Percentiles rank a stretch among this genome's conserved stretches.
phyloP scores from a whole-genome alignment of 2,113 vertebrate genomes.

The Ctenomys sociabilis region DNA sequence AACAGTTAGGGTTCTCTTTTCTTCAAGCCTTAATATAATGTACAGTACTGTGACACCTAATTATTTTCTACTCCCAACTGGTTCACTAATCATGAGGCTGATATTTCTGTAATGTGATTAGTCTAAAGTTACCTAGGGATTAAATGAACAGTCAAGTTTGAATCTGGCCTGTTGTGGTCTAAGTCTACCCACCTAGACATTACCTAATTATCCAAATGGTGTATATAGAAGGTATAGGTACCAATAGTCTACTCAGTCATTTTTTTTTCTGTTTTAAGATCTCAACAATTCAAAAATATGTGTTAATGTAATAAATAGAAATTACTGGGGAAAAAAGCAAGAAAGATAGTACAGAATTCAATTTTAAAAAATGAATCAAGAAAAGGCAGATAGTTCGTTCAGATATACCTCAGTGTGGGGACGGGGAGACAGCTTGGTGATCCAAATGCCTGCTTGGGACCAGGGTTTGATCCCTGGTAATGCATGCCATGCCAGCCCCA shows the following conservation, averaged over 20 bases:
- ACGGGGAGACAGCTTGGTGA: too few species aligned
- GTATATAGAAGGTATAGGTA: background rate
- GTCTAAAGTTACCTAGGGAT: background rate
- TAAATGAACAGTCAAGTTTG: background rate
- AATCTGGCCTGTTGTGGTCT: background rate
- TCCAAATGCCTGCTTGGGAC: too few species aligned
- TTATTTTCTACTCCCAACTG: background rate
- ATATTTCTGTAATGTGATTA: background rate
- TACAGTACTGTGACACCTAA: background rate
- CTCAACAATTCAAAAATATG: background rate
- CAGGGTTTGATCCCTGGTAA: too few species aligned
- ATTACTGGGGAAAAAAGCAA: background rate
- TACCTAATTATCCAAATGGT: background rate
- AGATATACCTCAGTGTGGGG: too few species aligned
- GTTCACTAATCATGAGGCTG: background rate
- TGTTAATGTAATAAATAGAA: background rate
- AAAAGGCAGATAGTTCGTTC: background rate
- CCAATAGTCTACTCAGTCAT: background rate
- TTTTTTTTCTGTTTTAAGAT: background rate
- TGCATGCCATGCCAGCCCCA: too few species aligned
- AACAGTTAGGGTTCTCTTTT: background rate
- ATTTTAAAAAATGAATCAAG: background rate
- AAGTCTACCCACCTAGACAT: background rate
- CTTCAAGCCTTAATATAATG: background rate
- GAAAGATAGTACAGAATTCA: background rate